Evolutionary conservation across 2,797 vertebrate species (phyloP).

Genomic region (Atherinosoma microstoma): DNA sequence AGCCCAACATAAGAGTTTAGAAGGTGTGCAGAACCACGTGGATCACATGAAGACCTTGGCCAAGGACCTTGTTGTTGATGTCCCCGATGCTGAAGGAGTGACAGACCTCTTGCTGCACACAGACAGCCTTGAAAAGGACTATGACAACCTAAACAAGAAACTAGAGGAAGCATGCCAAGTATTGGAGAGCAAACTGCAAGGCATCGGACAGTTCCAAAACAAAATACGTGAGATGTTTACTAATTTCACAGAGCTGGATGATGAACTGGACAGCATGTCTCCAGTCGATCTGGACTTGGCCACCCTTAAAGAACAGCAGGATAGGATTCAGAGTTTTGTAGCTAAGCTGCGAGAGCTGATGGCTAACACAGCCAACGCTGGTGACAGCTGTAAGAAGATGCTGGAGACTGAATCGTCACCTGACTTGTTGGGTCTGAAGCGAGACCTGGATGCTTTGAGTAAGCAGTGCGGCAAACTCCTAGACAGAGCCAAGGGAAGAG

Average conservation of each 20-base stretch:
- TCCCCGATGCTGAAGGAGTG: constrained; percentile 88
- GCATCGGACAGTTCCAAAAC: constrained; percentile 96
- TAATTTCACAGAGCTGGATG: constrained; percentile 94
- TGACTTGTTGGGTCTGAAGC: constrained; percentile 92
- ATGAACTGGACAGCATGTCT: constrained; percentile 94
- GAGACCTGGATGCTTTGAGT: constrained; percentile 93
- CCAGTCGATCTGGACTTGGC: constrained; percentile 87
- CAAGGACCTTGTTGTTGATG: constrained; percentile 88
- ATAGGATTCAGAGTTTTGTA: constrained; percentile 85
- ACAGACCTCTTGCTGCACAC: constrained; percentile 90
- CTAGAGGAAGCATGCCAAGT: constrained; percentile 89
- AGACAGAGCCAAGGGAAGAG: constrained; percentile 90
- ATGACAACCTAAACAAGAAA: constrained; percentile 82
- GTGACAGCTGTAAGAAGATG: constrained; percentile 93
- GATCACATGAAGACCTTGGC: constrained; percentile 88
- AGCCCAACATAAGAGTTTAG: constrained; percentile 92
- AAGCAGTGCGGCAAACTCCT: constrained; percentile 96
- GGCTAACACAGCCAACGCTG: constrained; percentile 86
- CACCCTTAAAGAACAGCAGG: constrained; percentile 85
- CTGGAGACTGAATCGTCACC: constrained; percentile 91
- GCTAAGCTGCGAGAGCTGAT: constrained; percentile 90
- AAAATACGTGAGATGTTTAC: constrained; percentile 96
- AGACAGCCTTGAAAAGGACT: constrained; percentile 88
- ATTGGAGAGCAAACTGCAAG: constrained; percentile 94
- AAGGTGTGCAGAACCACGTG: constrained; percentile 86